phyloP scores from a whole-genome alignment of 1,140 invertebrate genomes.

The Nilaparvata lugens region DNA sequence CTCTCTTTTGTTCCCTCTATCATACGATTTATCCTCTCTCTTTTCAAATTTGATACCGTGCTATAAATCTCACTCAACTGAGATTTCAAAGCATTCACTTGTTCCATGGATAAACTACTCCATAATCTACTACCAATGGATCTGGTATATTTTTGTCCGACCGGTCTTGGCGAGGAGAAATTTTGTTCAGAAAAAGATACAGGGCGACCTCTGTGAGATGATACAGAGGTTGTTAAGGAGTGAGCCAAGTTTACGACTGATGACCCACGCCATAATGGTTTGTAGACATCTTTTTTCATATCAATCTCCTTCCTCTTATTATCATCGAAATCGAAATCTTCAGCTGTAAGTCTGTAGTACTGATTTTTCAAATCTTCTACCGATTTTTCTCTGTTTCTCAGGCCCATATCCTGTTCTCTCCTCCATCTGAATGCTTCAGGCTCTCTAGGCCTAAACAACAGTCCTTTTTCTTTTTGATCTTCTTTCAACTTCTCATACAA shows the following conservation, averaged over 20 bases:
- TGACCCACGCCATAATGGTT: conserved; percentile 71
- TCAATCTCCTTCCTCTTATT: conserved; percentile 37
- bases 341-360: conserved; percentile 47
- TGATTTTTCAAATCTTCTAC: conserved; percentile 72
- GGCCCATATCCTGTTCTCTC: conserved; percentile 64
- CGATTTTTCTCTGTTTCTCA: conserved; percentile 75
- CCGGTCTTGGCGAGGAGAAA: conserved; percentile 15
- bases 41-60: conserved; percentile 34
- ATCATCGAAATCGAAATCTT: conserved; percentile 39
- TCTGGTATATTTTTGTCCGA: conserved; percentile 25
- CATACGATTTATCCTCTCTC: conserved; percentile 34
- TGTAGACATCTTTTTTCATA: conserved; percentile 51
- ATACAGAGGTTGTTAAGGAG: conserved; percentile 38
- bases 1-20: conserved; percentile 19
- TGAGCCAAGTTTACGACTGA: conserved; percentile 68
- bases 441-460: conserved; percentile 67
- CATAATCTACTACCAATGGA: conserved; percentile 60
- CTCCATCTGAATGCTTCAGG: conserved; percentile 60
- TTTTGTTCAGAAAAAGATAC: conserved; percentile 6
- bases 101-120: conserved; percentile 75
- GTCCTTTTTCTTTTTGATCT: conserved; percentile 72
- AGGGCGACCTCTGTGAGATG: conserved; percentile 26
- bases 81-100: conserved; percentile 69
- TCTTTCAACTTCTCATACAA: conserved; percentile 67
- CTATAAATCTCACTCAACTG: conserved; percentile 77